Percentiles rank a stretch among this genome's conserved stretches.
Evolutionary conservation across 2,797 vertebrate species (phyloP).

Genomic region (Poecilia picta): DNA sequence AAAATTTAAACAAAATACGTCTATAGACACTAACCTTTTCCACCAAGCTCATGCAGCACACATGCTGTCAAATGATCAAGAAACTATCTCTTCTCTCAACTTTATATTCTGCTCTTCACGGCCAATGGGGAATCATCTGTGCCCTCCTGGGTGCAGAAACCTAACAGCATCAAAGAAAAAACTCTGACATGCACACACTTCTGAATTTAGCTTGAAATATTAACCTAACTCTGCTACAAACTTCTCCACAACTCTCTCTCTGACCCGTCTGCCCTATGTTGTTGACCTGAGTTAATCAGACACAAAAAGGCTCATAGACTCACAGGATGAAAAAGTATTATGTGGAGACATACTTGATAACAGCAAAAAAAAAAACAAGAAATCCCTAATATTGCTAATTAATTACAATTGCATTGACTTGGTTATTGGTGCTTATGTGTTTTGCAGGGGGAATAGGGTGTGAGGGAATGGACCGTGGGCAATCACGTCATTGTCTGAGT

Average conservation of each 20-base stretch:
- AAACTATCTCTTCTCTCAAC: neutral
- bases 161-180: neutral
- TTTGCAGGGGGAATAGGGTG: conserved; percentile 94
- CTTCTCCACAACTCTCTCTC: neutral
- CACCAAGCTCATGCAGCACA: neutral
- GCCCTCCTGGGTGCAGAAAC: neutral
- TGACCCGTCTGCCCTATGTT: neutral
- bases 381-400: neutral
- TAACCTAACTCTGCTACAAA: neutral
- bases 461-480: conserved; percentile 88
- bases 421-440: conserved; percentile 5
- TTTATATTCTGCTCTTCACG: neutral
- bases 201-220: neutral
- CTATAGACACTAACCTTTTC: neutral
- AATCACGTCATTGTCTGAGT: conserved; percentile 92
- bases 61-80: neutral
- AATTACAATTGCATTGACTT: neutral
- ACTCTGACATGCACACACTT: neutral
- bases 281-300: neutral
- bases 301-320: neutral
- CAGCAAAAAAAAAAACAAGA: too few relatives aligned
- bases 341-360: neutral
- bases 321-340: neutral
- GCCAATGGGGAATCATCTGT: neutral
- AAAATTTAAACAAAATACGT: neutral